Conservation (phyloP, 2,888 invertebrate genomes). For the Synanthedon tipuliformis region DNA sequence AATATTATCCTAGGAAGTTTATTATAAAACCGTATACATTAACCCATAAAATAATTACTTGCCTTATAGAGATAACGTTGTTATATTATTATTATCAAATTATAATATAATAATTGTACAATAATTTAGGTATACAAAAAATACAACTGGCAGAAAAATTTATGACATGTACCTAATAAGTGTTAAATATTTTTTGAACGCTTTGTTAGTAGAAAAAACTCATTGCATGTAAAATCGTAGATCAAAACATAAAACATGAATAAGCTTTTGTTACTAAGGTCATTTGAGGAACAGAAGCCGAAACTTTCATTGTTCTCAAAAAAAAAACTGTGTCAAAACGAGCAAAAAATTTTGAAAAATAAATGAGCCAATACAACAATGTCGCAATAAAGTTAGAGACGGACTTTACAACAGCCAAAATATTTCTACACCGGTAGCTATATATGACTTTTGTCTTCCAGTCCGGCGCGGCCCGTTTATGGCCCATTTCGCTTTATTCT, state of each 20-base stretch:
- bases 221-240: too few species aligned
- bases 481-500: slow-evolving; percentile 58
- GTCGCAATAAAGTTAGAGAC: slow-evolving; percentile 53
- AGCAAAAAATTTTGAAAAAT: slow-evolving; percentile 33
- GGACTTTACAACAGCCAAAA: slow-evolving; percentile 53
- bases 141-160: too few species aligned
- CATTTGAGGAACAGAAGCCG: slow-evolving; percentile 55
- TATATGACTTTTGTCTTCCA: slow-evolving; percentile 53
- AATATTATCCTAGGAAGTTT: too few species aligned
- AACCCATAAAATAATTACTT: too few species aligned
- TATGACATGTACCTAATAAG: too few species aligned
- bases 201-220: too few species aligned
- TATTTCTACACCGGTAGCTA: slow-evolving; percentile 52
- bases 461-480: slow-evolving; percentile 38
- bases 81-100: too few species aligned
- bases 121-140: too few species aligned
- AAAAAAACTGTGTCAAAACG: slow-evolving; percentile 36
- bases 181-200: too few species aligned
- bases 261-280: slow-evolving; percentile 13
- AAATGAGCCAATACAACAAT: slow-evolving; percentile 46
- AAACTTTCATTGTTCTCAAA: slow-evolving; percentile 41
- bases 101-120: too few species aligned
- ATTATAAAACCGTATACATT: too few species aligned
- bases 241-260: not conserved
- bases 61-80: too few species aligned